Percentiles rank a stretch among this genome's conserved stretches.
Conservation (phyloP, 2,113 vertebrate genomes). For the Craseonycteris thonglongyai region DNA sequence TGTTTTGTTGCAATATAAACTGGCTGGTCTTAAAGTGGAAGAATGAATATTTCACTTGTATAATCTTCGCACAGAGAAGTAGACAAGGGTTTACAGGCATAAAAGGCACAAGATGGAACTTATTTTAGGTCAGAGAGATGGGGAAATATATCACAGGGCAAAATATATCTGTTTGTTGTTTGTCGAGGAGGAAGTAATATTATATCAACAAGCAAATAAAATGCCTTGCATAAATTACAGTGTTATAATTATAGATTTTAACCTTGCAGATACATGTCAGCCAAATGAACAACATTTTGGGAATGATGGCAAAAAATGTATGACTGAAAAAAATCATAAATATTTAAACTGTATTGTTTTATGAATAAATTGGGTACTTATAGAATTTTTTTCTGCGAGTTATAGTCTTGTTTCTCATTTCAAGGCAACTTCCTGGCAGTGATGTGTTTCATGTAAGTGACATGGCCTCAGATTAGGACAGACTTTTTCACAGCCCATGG, state of each 20-base stretch:
- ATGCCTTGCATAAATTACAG: constrained; percentile 43
- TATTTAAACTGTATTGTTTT: constrained; percentile 71
- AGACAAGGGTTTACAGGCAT: constrained; percentile 9
- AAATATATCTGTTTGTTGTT: constrained; percentile 29
- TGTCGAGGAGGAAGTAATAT: neutral
- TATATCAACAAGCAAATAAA: constrained; percentile 50
- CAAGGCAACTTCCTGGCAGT: neutral
- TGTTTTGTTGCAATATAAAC: neutral
- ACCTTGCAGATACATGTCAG: constrained; percentile 63
- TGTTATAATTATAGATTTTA: constrained; percentile 59
- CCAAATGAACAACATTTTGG: constrained; percentile 61
- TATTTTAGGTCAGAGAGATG: neutral
- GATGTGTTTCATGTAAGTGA: neutral
- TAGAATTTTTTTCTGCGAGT: constrained; percentile 53
- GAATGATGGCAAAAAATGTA: constrained; percentile 59
- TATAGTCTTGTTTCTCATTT: constrained; percentile 48
- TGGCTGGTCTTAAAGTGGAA: neutral
- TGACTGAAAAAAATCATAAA: constrained; percentile 55
- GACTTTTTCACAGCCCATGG: neutral
- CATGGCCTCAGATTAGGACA: neutral
- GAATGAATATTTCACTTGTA: neutral
- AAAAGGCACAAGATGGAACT: neutral
- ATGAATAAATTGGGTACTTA: constrained; percentile 77
- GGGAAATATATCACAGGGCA: constrained; percentile 2
- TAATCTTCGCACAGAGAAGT: neutral